Percentiles rank a stretch among this genome's conserved stretches.
These are phyloP conservation scores for Petaurus breviceps DNA, from an alignment of 2,113 vertebrate genomes.

Conservation along the genomic window DNA sequence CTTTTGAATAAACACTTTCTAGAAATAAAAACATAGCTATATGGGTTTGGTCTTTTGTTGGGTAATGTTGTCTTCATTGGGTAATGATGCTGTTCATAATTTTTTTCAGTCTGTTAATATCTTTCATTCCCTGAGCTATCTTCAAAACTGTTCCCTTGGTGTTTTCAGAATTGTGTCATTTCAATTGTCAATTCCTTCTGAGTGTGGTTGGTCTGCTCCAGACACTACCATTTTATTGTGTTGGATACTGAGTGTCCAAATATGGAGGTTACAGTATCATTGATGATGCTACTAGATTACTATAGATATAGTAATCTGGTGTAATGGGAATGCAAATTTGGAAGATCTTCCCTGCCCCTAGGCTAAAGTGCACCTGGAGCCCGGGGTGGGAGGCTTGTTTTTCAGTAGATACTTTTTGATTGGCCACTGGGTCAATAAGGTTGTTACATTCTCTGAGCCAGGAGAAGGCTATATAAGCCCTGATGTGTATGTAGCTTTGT, in stretches of 20 bases:
- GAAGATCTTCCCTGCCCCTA: too few relatives aligned
- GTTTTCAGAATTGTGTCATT: neutral
- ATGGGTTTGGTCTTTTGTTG: neutral
- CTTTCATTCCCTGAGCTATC: neutral
- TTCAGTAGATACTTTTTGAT: too few relatives aligned
- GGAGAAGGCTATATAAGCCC: too few relatives aligned
- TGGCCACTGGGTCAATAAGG: too few relatives aligned
- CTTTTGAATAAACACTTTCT: neutral
- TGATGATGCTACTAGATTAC: neutral
- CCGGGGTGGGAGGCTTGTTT: too few relatives aligned
- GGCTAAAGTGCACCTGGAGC: too few relatives aligned
- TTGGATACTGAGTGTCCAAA: neutral
- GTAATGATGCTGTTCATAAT: neutral
- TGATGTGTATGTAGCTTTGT: too few relatives aligned
- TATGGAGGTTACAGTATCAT: neutral
- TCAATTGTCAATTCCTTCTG: neutral
- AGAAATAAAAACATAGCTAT: neutral
- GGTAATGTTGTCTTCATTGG: neutral
- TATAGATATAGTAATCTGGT: too few relatives aligned
- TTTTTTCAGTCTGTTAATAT: neutral
- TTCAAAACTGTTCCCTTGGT: neutral
- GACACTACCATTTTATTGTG: neutral
- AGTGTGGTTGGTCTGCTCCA: neutral
- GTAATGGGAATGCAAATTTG: too few relatives aligned
- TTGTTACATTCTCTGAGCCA: too few relatives aligned